A percentile compares a stretch with the other conserved stretches of the same genome.
Evolutionary conservation across 2,888 invertebrate genomes (phyloP).

Genomic region (Camponotus fellah): DNA sequence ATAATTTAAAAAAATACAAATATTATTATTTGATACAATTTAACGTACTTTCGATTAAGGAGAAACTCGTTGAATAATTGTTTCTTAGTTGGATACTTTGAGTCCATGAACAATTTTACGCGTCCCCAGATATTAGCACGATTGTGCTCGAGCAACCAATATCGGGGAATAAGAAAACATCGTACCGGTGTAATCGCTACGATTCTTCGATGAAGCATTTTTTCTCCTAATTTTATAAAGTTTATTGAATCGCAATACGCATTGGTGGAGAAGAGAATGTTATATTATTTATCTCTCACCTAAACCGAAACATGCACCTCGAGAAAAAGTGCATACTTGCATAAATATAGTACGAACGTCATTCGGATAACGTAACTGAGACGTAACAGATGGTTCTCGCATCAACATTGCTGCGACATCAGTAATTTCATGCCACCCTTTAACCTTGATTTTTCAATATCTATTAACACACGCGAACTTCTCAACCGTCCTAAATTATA

Average conservation of each 20-base stretch:
- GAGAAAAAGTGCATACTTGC: slow-evolving; percentile 88
- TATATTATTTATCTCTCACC: slow-evolving; percentile 80
- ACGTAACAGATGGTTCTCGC: slow-evolving; percentile 78
- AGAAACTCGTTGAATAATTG: slow-evolving; percentile 88
- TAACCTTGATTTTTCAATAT: slow-evolving; percentile 72
- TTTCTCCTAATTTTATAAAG: slow-evolving; percentile 86
- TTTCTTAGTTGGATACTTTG: slow-evolving; percentile 88
- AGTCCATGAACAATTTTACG: slow-evolving; percentile 88
- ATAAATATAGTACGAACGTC: slow-evolving; percentile 84
- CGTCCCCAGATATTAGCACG: slow-evolving; percentile 90
- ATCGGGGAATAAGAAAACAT: slow-evolving; percentile 90
- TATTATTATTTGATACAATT: slow-evolving; percentile 14
- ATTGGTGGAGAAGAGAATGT: neutral
- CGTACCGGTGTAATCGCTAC: slow-evolving; percentile 89
- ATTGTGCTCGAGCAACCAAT: slow-evolving; percentile 90
- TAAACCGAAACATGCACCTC: slow-evolving; percentile 90
- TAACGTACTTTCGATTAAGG: slow-evolving; percentile 85
- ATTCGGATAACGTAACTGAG: slow-evolving; percentile 73
- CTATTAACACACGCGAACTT: neutral
- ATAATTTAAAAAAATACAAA: slow-evolving; percentile 5
- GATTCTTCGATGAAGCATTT: slow-evolving; percentile 89
- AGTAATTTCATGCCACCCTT: slow-evolving; percentile 83
- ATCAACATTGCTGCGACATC: slow-evolving; percentile 80
- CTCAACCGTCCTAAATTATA: neutral
- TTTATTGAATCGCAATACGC: slow-evolving; percentile 5